Evolutionary conservation across 2,113 vertebrate genomes (phyloP).

Genomic region (Piaya cayana): DNA sequence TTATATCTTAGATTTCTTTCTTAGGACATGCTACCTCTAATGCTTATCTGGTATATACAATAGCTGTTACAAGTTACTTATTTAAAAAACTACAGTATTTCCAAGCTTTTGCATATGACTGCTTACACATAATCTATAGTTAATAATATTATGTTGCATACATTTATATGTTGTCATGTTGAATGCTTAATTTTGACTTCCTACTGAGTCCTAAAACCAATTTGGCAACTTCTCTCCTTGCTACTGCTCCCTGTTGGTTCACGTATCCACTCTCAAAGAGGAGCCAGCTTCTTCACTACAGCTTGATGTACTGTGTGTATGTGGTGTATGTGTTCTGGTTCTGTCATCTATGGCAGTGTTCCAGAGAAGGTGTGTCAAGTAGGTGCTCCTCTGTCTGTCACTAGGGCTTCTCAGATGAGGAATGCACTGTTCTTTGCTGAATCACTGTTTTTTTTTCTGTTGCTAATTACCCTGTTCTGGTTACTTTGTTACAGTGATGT

Average conservation of each 20-base stretch:
- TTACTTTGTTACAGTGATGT: not conserved
- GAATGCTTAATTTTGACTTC: conserved; percentile 27
- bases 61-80: conserved; percentile 50
- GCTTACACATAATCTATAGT: conserved; percentile 40
- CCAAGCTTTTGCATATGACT: conserved; percentile 33
- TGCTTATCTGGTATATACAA: conserved; percentile 52
- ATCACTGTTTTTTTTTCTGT: not conserved
- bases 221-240: not conserved
- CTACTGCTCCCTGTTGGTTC: not conserved
- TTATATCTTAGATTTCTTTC: conserved; percentile 46
- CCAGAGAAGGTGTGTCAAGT: not conserved
- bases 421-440: not conserved
- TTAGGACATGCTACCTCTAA: not conserved
- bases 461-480: not conserved
- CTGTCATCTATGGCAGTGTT: not conserved
- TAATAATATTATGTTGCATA: conserved; percentile 7
- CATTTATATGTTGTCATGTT: conserved; percentile 22
- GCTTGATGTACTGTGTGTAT: not conserved
- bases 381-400: not conserved
- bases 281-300: not conserved
- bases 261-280: not conserved
- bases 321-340: not conserved
- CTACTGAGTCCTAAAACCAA: not conserved
- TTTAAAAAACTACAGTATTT: conserved; percentile 46
- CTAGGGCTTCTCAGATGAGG: not conserved